phyloP scores from a whole-genome alignment of 2,888 invertebrate species.

The Acanthosepion lycidas region DNA sequence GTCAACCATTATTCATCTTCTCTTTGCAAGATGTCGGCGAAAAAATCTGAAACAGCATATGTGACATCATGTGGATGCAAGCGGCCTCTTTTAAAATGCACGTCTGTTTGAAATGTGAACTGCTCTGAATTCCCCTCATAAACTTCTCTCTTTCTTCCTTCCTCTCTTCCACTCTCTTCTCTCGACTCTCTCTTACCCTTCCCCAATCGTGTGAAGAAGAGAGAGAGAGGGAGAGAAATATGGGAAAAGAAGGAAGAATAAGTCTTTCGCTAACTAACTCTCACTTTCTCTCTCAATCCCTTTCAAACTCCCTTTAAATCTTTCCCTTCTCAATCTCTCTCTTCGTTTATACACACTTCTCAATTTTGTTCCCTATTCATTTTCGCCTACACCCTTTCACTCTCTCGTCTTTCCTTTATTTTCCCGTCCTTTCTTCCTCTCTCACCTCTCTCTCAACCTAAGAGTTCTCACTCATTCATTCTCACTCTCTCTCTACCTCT shows the following conservation, averaged over 20 bases:
- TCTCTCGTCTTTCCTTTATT: no score
- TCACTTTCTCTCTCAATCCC: no score
- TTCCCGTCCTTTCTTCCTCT: neutral
- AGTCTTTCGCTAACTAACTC: no score
- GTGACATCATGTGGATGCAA: neutral
- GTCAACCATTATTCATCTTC: neutral
- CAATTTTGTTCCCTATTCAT: no score
- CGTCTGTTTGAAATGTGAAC: neutral
- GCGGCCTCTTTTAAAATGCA: neutral
- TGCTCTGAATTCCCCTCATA: neutral
- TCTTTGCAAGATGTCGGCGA: neutral
- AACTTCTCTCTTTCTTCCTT: neutral
- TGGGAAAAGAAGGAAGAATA: no score
- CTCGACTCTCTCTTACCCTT: neutral
- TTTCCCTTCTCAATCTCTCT: no score
- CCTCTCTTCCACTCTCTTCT: neutral
- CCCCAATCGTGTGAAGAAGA: no score
- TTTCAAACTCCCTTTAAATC: no score
- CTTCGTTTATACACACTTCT: no score
- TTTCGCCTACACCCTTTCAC: neutral
- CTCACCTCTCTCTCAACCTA: neutral
- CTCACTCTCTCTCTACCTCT: neutral
- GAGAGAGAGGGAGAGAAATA: no score
- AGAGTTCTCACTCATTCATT: no score
- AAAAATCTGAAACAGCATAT: neutral